phyloP scores from a whole-genome alignment of 2,113 vertebrate genomes.

The Cololabis saira region DNA sequence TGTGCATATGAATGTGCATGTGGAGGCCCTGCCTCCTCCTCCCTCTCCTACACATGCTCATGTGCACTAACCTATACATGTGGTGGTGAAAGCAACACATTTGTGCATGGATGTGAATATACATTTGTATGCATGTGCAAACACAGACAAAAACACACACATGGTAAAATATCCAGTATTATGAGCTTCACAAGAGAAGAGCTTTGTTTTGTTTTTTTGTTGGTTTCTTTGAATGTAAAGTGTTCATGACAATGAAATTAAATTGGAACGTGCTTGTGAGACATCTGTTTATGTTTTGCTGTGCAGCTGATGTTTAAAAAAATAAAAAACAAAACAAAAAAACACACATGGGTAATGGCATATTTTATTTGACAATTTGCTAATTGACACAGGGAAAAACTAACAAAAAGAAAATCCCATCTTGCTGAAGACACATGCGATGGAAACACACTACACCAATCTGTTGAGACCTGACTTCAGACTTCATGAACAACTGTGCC shows the following conservation, averaged over 20 bases:
- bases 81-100: too few species aligned
- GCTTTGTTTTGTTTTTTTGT: too few species aligned
- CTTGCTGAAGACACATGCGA: neutral
- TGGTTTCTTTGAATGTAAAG: neutral
- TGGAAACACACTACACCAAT: neutral
- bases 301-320: slow-evolving; percentile 20
- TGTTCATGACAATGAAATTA: slow-evolving; percentile 45
- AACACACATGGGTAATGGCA: neutral
- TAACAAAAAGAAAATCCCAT: neutral
- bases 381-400: neutral
- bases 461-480: neutral
- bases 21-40: slow-evolving; percentile 17
- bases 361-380: neutral
- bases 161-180: too few species aligned
- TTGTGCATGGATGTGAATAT: too few species aligned
- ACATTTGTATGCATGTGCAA: too few species aligned
- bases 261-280: slow-evolving; percentile 40
- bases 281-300: slow-evolving; percentile 39
- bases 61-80: neutral
- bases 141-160: too few species aligned
- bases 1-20: slow-evolving; percentile 24
- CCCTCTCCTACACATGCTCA: neutral
- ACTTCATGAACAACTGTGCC: neutral
- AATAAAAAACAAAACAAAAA: neutral
- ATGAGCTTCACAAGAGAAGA: too few species aligned